These are phyloP conservation scores for Drosophila littoralis DNA, from an alignment of 1,140 invertebrate species.

Conservation along the genomic window DNA sequence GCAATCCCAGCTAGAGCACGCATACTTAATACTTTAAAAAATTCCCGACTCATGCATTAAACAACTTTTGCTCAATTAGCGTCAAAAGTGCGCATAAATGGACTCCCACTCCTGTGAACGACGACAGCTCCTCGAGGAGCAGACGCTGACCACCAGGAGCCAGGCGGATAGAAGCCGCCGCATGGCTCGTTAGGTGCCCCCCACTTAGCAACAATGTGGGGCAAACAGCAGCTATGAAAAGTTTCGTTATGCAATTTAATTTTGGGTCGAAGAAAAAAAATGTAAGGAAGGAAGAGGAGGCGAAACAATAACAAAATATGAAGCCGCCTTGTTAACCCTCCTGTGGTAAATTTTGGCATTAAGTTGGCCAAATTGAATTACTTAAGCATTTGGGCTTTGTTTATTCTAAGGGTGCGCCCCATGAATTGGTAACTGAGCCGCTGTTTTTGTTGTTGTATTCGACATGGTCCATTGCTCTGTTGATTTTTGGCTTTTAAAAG, in stretches of 20 bases:
- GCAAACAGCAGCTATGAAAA: slow-evolving; percentile 19
- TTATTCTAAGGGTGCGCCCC: slow-evolving; percentile 41
- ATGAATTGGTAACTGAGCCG: not conserved
- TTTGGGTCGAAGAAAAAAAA: slow-evolving; percentile 22
- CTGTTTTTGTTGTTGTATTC: slow-evolving; percentile 1
- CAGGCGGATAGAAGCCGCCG: not conserved
- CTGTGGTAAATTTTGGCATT: slow-evolving; percentile 36
- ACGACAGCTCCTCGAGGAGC: not conserved
- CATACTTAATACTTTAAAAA: no score
- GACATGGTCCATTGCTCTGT: slow-evolving; percentile 17
- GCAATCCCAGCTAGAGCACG: no score
- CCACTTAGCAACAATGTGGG: slow-evolving; percentile 16
- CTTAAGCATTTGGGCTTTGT: slow-evolving; percentile 46
- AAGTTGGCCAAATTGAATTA: slow-evolving; percentile 49
- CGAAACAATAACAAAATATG: slow-evolving; percentile 16
- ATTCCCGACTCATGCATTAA: no score
- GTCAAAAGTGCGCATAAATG: no score
- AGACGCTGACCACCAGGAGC: not conserved
- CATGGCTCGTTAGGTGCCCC: slow-evolving; percentile 19
- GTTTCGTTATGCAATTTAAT: slow-evolving; percentile 46
- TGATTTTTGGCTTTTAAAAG: slow-evolving; percentile 36
- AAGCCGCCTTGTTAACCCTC: slow-evolving; percentile 35
- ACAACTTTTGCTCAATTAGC: no score
- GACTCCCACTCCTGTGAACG: no score
- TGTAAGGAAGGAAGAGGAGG: not conserved